Evolutionary conservation across 2,113 vertebrate species (phyloP), one percentile per base, ranked within the genome.

Genomic region (Calonectris borealis): DNA sequence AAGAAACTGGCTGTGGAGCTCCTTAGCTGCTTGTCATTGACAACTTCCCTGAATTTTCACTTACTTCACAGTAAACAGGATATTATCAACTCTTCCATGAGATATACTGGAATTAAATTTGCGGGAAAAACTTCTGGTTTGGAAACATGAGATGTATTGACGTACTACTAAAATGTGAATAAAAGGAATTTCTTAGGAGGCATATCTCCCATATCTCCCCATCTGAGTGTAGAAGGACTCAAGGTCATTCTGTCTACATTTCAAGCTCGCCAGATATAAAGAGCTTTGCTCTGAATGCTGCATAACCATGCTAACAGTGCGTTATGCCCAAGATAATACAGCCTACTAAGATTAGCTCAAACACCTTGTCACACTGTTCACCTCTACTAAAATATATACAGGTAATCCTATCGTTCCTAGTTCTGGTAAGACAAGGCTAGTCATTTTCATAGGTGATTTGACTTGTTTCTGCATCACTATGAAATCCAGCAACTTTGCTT

Each of bases 1-100:
- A 61, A 92, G 82, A 94, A 91, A 42, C 32, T 83, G 72, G 44
- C 58, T 80, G 60, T 38, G 54, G 48, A 75, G 25, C 75, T 94
- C 13, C 36, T 73, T 77, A 94, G 73, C 68, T 95, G 73, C 65
- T 58, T 79, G 32, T 91, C 83, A 52, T 46, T 78, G 27, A 69
- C 66, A 83, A 52, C 61, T 88, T 96, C 58, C 22, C 60, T 7
- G 21, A 62, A 86, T 93, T 96, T 96, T 89, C 62, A 58, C 10
- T 73, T 80, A 26, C 11, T 92, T 91, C 29, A 29, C n/a, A 44
- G 62, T 64, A 83, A 94, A 72, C 22, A 49, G 27, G 18, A 8
- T 77, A 51, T 70, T 87, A 40, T 16, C 54, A 83, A 54, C 51
- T 62, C 79, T 66, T 91, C 27, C 1, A 1, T 55, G 11, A 87